Conservation (phyloP, 2,113 vertebrate species). For the Platanista minor region DNA sequence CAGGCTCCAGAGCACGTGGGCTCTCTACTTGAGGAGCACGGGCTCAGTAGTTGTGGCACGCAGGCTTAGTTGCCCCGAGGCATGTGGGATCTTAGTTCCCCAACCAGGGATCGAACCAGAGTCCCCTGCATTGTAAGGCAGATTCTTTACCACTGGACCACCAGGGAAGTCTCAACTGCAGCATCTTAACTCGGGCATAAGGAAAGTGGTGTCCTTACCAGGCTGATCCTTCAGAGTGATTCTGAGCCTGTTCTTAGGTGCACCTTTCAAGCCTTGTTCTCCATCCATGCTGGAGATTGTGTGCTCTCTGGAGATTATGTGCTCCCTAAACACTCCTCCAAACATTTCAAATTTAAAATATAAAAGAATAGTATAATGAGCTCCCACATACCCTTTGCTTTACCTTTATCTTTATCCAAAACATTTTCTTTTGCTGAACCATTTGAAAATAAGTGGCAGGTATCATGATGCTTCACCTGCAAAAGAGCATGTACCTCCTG, state of each 20-base stretch:
- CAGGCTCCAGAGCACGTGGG: too few species aligned
- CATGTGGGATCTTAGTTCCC: too few species aligned
- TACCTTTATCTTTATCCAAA: background rate
- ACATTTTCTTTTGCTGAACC: background rate
- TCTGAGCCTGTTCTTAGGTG: background rate
- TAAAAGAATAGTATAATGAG: background rate
- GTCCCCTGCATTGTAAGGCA: too few species aligned
- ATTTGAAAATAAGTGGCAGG: background rate
- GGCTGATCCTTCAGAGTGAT: background rate
- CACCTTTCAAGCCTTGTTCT: background rate
- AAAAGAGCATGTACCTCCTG: background rate
- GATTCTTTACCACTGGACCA: too few species aligned
- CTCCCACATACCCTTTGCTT: background rate
- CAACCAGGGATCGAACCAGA: too few species aligned
- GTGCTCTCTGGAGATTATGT: background rate
- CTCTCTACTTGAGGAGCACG: too few species aligned
- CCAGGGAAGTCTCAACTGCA: background rate
- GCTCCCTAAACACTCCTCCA: background rate
- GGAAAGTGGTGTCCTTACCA: background rate
- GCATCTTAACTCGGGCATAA: background rate
- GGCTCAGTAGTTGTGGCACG: too few species aligned
- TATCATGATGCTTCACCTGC: background rate
- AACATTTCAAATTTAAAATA: background rate
- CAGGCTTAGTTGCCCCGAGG: too few species aligned
- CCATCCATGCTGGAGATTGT: background rate